Evolutionary conservation across 2,888 invertebrate genomes (phyloP).

Genomic region (Eucera pruinosa): DNA sequence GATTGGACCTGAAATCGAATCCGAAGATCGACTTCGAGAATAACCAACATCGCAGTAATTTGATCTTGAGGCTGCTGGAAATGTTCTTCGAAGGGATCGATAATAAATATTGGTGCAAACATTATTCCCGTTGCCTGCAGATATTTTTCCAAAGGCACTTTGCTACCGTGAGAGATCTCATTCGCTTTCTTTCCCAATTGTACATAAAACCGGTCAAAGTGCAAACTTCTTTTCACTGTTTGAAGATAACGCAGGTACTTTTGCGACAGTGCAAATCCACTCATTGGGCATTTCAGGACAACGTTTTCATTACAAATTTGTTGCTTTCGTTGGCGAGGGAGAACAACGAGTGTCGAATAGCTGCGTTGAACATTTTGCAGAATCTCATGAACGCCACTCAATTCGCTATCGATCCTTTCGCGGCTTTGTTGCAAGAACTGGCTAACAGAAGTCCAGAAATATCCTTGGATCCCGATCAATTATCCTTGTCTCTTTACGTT

Average conservation of each 20-base stretch:
- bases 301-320: conserved; percentile 84
- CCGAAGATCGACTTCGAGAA: conserved; percentile 76
- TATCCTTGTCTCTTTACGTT: conserved; percentile 87
- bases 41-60: conserved; percentile 72
- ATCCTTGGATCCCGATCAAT: conserved; percentile 88
- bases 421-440: conserved; percentile 84
- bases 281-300: conserved; percentile 78
- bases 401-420: conserved; percentile 76
- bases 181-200: conserved; percentile 78
- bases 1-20: conserved; percentile 76
- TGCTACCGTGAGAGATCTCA: conserved; percentile 70
- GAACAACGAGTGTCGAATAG: conserved; percentile 86
- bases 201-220: conserved; percentile 76
- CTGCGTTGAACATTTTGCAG: conserved; percentile 86
- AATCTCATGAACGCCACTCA: conserved; percentile 84
- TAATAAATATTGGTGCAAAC: conserved; percentile 64
- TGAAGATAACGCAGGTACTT: conserved; percentile 81
- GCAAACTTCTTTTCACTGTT: conserved; percentile 76
- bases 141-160: conserved; percentile 82
- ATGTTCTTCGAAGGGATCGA: conserved; percentile 78
- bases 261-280: conserved; percentile 78
- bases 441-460: conserved; percentile 87
- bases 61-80: conserved; percentile 77
- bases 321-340: conserved; percentile 87
- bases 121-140: conserved; percentile 79